These are phyloP conservation scores for Hydrocynus forskahlii DNA, from an alignment of 2,797 vertebrate species.

Conservation along the genomic window DNA sequence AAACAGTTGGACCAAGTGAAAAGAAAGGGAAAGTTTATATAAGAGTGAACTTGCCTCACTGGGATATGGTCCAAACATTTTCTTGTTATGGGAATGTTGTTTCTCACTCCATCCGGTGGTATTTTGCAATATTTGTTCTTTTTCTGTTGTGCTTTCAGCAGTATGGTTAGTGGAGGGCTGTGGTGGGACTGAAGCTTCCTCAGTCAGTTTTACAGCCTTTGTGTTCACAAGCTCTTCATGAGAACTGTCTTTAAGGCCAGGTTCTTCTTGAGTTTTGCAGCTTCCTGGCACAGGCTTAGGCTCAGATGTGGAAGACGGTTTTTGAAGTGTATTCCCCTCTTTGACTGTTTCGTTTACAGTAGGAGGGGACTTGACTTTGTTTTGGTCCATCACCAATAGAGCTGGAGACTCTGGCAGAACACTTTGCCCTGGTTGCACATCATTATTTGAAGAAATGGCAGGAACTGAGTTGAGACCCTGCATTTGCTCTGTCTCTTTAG, in stretches of 20 bases:
- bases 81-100: neutral
- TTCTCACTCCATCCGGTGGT: neutral
- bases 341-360: neutral
- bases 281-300: neutral
- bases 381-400: neutral
- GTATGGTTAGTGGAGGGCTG: neutral
- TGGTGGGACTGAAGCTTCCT: constrained; percentile 5
- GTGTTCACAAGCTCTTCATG: neutral
- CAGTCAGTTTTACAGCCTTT: neutral
- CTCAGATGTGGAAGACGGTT: neutral
- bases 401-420: neutral
- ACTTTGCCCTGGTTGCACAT: neutral
- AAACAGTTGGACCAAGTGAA: neutral
- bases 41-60: constrained; percentile 31
- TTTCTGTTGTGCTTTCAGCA: neutral
- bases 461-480: neutral
- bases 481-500: neutral
- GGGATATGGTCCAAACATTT: constrained; percentile 23
- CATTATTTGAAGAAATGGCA: neutral
- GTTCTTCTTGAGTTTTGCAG: neutral
- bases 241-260: neutral
- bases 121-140: neutral
- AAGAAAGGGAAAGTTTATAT: neutral
- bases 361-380: constrained; percentile 24
- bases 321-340: constrained; percentile 37